These are phyloP conservation scores for Xylota sylvarum DNA, from an alignment of 2,888 invertebrate species.

Conservation along the genomic window DNA sequence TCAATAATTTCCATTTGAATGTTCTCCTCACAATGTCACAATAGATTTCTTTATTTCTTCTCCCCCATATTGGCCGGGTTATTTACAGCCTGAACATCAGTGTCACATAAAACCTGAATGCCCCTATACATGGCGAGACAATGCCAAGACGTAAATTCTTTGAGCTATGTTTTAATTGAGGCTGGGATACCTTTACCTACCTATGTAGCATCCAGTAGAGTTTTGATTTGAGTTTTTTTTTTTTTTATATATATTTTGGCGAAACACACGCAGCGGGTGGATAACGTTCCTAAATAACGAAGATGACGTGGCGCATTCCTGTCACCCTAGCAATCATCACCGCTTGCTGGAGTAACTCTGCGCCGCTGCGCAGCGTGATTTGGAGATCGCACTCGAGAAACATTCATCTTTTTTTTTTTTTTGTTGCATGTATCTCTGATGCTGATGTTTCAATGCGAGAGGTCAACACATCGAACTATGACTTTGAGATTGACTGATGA, in stretches of 20 bases:
- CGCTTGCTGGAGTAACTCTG: constrained; percentile 20
- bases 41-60: constrained; percentile 77
- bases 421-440: not conserved
- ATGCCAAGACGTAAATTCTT: constrained; percentile 66
- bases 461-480: constrained; percentile 77
- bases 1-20: constrained; percentile 76
- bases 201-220: not conserved
- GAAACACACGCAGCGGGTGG: constrained; percentile 71
- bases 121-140: constrained; percentile 63
- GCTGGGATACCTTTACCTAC: constrained; percentile 15
- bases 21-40: constrained; percentile 73
- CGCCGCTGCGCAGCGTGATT: constrained; percentile 64
- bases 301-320: constrained; percentile 84
- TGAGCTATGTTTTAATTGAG: constrained; percentile 76
- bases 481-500: constrained; percentile 78
- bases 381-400: constrained; percentile 71
- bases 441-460: constrained; percentile 56
- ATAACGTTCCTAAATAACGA: constrained; percentile 78
- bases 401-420: constrained; percentile 66
- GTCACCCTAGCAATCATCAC: constrained; percentile 77
- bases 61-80: constrained; percentile 67
- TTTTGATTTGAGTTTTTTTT: not conserved
- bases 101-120: constrained; percentile 76
- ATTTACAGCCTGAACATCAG: constrained; percentile 75
- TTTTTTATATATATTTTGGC: constrained; percentile 41